Evolutionary conservation across 2,797 vertebrate genomes (phyloP).

Genomic region (Sciurus vulgaris): DNA sequence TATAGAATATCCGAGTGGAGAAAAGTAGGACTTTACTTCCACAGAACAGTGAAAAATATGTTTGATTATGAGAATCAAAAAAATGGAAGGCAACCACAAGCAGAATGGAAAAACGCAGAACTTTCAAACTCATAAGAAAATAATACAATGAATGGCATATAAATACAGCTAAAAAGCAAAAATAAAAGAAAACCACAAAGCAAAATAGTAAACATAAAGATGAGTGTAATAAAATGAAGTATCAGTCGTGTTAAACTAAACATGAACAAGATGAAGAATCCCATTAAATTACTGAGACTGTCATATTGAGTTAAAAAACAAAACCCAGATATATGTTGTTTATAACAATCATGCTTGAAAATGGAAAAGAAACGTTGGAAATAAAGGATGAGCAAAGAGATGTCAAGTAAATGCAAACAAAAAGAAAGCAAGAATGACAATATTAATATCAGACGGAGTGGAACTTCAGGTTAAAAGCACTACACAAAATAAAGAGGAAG

Average conservation of each 20-base stretch:
- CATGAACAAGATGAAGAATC: not conserved
- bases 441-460: constrained; percentile 66
- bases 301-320: constrained; percentile 47
- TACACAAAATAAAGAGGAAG: constrained; percentile 62
- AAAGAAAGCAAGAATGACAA: constrained; percentile 64
- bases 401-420: constrained; percentile 71
- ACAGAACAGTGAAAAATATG: not conserved
- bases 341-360: constrained; percentile 68
- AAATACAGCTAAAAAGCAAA: constrained; percentile 23
- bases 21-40: not conserved
- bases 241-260: not conserved
- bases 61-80: not conserved
- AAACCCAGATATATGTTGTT: constrained; percentile 64
- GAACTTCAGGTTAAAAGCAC: constrained; percentile 73
- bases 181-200: not conserved
- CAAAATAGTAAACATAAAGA: constrained; percentile 53
- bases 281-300: constrained; percentile 47
- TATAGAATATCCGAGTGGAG: not conserved
- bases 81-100: not conserved
- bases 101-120: not conserved
- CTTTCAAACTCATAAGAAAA: not conserved
- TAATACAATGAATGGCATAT: not conserved
- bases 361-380: constrained; percentile 65
- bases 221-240: not conserved
- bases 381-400: constrained; percentile 65